phyloP scores from a whole-genome alignment of 2,113 vertebrate genomes.

The Pollimyrus isidori region DNA sequence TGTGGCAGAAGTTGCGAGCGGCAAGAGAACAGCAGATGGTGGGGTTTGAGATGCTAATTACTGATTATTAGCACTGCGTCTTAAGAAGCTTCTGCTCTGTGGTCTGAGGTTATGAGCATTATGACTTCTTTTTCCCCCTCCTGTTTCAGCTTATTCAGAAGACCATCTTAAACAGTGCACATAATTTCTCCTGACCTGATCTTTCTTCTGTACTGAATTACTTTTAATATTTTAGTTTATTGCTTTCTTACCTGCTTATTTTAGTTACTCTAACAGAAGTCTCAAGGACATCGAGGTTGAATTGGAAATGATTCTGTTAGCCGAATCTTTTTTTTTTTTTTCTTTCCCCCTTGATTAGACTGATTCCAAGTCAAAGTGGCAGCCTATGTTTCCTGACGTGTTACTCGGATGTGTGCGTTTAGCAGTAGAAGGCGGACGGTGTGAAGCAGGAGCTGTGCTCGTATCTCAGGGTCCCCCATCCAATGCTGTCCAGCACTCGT shows the following conservation, averaged over 20 bases:
- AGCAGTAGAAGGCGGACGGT: not conserved
- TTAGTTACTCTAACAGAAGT: not conserved
- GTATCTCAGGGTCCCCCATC: not conserved
- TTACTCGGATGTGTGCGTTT: not conserved
- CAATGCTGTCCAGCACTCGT: not conserved
- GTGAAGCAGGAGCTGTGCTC: not conserved
- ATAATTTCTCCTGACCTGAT: not conserved
- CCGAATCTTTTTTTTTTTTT: not conserved
- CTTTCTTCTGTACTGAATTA: not conserved
- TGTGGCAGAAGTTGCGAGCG: not conserved
- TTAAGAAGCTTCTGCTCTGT: not conserved
- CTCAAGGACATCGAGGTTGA: not conserved
- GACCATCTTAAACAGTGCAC: not conserved
- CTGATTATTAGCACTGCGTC: not conserved
- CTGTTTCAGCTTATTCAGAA: not conserved
- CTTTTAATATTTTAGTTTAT: not conserved
- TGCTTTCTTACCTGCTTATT: not conserved
- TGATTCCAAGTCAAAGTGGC: not conserved
- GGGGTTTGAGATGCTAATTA: conserved; percentile 3
- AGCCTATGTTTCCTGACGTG: not conserved
- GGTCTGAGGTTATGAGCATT: not conserved
- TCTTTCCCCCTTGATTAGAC: not conserved
- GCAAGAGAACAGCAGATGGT: not conserved
- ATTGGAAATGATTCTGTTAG: not conserved
- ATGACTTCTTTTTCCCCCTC: not conserved